Percentiles rank a stretch among this genome's conserved stretches.
These are phyloP conservation scores for Oreochromis mossambicus DNA, from an alignment of 2,797 vertebrate species.

Conservation along the genomic window DNA sequence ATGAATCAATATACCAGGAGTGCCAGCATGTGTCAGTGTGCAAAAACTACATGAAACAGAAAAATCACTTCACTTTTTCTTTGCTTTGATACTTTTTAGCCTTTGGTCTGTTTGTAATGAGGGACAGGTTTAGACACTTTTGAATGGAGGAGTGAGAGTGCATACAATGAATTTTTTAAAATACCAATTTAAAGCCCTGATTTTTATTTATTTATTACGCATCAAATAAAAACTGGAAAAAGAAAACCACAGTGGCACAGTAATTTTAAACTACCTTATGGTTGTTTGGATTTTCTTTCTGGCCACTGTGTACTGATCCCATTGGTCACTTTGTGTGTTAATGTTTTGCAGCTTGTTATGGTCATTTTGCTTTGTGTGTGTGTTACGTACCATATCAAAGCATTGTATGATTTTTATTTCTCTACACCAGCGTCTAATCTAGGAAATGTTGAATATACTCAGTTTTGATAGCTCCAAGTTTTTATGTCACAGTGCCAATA, in stretches of 20 bases:
- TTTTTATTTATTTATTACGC: background rate
- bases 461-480: background rate
- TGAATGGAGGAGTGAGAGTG: background rate
- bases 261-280: background rate
- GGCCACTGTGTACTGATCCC: background rate
- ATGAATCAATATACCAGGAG: slow-evolving; percentile 13
- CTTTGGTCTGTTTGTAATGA: background rate
- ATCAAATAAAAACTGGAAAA: background rate
- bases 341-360: background rate
- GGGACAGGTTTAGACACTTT: background rate
- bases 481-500: background rate
- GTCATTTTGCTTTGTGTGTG: background rate
- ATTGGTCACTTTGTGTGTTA: background rate
- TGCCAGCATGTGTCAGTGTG: background rate
- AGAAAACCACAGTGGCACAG: background rate
- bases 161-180: background rate
- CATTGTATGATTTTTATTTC: background rate
- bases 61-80: background rate
- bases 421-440: background rate
- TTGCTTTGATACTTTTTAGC: background rate
- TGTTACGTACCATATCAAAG: background rate
- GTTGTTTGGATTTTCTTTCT: background rate
- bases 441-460: background rate
- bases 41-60: background rate
- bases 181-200: background rate